Evolutionary conservation across 2,888 invertebrate species (phyloP).

Genomic region (Volucella zonaria): DNA sequence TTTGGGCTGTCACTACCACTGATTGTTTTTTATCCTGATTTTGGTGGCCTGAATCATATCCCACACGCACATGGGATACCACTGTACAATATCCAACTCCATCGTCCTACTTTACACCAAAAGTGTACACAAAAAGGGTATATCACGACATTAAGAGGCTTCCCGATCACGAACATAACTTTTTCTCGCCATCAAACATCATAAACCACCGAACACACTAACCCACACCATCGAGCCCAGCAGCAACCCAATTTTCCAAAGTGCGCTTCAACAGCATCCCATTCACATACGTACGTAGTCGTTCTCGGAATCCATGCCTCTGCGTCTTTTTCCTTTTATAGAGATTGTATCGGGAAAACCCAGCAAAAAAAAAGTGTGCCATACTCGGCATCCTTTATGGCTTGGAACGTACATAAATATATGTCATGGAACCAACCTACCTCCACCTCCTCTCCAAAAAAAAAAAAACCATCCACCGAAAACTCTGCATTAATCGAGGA

Average conservation of each 20-base stretch:
- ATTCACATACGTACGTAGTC: constrained; percentile 4
- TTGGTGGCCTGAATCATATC: too few species aligned
- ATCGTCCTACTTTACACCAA: too few species aligned
- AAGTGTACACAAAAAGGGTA: too few species aligned
- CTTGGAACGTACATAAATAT: constrained; percentile 20
- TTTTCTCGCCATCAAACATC: constrained; percentile 8
- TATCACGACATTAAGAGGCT: too few species aligned
- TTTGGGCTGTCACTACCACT: too few species aligned
- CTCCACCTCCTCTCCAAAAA: not conserved
- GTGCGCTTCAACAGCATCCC: constrained; percentile 42
- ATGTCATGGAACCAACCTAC: constrained; percentile 44
- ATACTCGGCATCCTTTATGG: constrained; percentile 6
- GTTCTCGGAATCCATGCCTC: not conserved
- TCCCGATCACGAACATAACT: too few species aligned
- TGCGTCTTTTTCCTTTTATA: not conserved
- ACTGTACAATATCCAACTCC: too few species aligned
- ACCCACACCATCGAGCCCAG: constrained; percentile 22
- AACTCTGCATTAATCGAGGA: constrained; percentile 58
- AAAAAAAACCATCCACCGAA: not conserved
- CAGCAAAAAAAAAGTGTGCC: constrained; percentile 16
- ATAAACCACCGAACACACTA: not conserved
- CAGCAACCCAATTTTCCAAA: constrained; percentile 56
- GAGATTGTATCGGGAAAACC: constrained; percentile 30
- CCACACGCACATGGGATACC: too few species aligned
- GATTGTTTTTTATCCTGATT: too few species aligned